Conservation (phyloP, 2,797 vertebrate species). For the Enteromius treurensis region DNA sequence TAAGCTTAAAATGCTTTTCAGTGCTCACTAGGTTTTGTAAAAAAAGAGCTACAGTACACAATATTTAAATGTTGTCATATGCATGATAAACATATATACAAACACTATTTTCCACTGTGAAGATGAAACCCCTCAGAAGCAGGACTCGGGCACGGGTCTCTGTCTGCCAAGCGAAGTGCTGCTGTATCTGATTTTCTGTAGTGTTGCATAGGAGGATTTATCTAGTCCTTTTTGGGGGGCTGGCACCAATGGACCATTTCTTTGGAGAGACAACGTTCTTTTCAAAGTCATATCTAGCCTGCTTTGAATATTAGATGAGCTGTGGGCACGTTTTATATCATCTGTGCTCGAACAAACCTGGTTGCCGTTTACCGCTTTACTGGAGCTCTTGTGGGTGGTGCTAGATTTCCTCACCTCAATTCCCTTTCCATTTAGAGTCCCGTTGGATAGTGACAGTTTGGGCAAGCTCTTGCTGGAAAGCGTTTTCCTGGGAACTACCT, state of each 20-base stretch:
- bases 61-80: neutral
- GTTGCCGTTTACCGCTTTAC: slow-evolving; percentile 63
- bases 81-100: slow-evolving; percentile 19
- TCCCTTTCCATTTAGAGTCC: slow-evolving; percentile 62
- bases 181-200: slow-evolving; percentile 81
- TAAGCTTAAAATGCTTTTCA: neutral
- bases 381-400: slow-evolving; percentile 43
- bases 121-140: slow-evolving; percentile 69
- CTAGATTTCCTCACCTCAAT: slow-evolving; percentile 60
- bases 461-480: slow-evolving; percentile 56
- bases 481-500: slow-evolving; percentile 35
- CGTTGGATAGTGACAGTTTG: slow-evolving; percentile 73
- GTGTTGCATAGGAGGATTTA: slow-evolving; percentile 70
- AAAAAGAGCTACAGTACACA: neutral
- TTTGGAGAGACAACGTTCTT: slow-evolving; percentile 81
- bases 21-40: neutral
- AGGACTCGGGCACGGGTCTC: slow-evolving; percentile 75
- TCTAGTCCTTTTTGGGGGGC: slow-evolving; percentile 67
- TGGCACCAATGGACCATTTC: slow-evolving; percentile 63
- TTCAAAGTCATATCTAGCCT: slow-evolving; percentile 72
- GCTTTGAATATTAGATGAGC: slow-evolving; percentile 82
- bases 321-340: slow-evolving; percentile 80
- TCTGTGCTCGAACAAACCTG: slow-evolving; percentile 41
- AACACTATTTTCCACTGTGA: slow-evolving; percentile 4
- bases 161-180: slow-evolving; percentile 79